phyloP scores from a whole-genome alignment of 2,113 vertebrate species.

The Cebus imitator region DNA sequence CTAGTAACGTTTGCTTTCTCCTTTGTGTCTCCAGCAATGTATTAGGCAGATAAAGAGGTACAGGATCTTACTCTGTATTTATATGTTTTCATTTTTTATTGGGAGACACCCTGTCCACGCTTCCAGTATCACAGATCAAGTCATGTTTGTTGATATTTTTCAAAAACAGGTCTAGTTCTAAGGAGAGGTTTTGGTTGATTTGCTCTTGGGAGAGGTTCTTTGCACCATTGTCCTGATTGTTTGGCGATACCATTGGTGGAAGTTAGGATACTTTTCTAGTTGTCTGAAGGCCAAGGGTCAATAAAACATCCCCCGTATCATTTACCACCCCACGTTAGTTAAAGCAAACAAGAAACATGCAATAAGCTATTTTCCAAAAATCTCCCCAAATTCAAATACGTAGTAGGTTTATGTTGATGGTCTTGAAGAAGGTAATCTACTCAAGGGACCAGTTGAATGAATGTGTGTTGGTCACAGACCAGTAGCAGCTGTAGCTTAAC shows the following conservation, averaged over 20 bases:
- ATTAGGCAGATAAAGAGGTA: constrained; percentile 40
- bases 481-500: neutral
- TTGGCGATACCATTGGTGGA: neutral
- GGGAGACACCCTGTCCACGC: neutral
- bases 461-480: neutral
- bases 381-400: neutral
- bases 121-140: constrained; percentile 55
- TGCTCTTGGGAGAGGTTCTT: constrained; percentile 67
- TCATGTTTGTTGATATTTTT: constrained; percentile 69
- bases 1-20: constrained; percentile 60
- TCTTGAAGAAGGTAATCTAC: neutral
- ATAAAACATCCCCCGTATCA: neutral
- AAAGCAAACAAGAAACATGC: neutral
- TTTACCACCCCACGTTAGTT: neutral
- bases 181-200: constrained; percentile 75
- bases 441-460: neutral
- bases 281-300: constrained; percentile 17
- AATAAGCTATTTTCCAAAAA: neutral
- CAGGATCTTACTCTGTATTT: constrained; percentile 1
- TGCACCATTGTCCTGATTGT: constrained; percentile 17
- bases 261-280: constrained; percentile 1
- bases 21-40: constrained; percentile 18
- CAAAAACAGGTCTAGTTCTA: constrained; percentile 65
- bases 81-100: neutral
- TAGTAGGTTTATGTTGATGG: neutral